Conservation (phyloP, 2,888 invertebrate genomes). For the Ormyrus rosae region DNA sequence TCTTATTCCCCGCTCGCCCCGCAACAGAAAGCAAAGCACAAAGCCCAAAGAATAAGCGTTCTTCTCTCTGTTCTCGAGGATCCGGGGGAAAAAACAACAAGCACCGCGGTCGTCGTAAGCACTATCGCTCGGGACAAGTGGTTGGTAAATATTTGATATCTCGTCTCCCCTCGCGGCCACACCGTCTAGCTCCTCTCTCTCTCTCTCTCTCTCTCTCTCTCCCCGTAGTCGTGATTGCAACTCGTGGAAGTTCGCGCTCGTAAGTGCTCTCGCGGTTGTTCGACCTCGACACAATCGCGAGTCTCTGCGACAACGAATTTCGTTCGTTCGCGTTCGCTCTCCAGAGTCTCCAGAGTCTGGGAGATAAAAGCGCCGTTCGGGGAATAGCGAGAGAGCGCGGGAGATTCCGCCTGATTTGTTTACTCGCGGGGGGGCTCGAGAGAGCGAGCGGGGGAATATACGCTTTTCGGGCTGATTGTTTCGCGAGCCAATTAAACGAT, state of each 20-base stretch:
- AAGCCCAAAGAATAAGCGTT: too few relatives aligned
- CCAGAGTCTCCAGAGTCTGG: not conserved
- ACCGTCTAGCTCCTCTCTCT: too few relatives aligned
- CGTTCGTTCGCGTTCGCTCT: not conserved
- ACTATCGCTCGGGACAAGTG: conserved; percentile 61
- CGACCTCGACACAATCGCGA: not conserved
- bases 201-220: too few relatives aligned
- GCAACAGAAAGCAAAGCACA: too few relatives aligned
- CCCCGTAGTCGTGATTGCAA: conserved; percentile 60
- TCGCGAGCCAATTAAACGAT: too few relatives aligned
- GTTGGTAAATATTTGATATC: conserved; percentile 70
- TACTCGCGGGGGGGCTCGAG: not conserved
- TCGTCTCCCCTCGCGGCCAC: conserved; percentile 48
- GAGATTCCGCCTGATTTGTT: conserved; percentile 9
- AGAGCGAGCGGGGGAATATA: too few relatives aligned
- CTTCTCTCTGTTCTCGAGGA: too few relatives aligned
- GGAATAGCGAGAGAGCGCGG: not conserved
- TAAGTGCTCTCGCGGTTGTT: not conserved
- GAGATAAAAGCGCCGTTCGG: conserved; percentile 25
- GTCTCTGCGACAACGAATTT: conserved; percentile 16
- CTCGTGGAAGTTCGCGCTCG: conserved; percentile 54
- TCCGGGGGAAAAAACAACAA: conserved; percentile 1
- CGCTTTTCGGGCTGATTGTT: too few relatives aligned
- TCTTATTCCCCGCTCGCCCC: too few relatives aligned
- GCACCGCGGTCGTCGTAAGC: not conserved